phyloP scores from a whole-genome alignment of 2,797 vertebrate genomes.

The Polyboroides typus region DNA sequence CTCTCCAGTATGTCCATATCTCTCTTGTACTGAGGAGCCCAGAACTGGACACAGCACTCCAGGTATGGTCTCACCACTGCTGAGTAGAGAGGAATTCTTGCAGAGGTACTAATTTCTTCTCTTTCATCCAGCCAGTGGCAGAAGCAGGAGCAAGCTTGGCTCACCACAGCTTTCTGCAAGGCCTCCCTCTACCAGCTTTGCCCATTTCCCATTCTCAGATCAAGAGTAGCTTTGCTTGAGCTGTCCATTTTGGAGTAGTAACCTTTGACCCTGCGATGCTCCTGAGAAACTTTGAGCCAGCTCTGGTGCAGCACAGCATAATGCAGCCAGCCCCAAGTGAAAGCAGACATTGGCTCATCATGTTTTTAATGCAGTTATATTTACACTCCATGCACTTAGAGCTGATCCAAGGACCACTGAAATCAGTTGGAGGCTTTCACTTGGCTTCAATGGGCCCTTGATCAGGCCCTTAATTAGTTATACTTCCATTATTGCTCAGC shows the following conservation, averaged over 20 bases:
- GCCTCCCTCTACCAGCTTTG: neutral
- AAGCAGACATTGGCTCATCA: neutral
- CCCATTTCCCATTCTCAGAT: neutral
- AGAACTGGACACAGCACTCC: neutral
- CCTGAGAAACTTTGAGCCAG: neutral
- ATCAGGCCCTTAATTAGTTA: constrained; percentile 42
- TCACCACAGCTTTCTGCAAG: neutral
- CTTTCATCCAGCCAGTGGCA: neutral
- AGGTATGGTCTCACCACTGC: neutral
- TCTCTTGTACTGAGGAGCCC: neutral
- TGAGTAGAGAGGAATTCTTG: neutral
- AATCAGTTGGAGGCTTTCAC: constrained; percentile 23
- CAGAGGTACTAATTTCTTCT: neutral
- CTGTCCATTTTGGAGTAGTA: neutral
- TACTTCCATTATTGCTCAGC: constrained; percentile 32
- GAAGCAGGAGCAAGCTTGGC: neutral
- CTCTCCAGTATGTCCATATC: neutral
- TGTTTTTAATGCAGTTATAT: neutral
- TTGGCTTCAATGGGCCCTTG: constrained; percentile 1
- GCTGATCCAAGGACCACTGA: constrained; percentile 3
- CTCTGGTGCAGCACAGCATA: neutral
- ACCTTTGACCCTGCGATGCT: neutral
- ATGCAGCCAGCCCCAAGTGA: neutral
- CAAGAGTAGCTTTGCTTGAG: neutral
- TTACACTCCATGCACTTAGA: neutral